These are phyloP conservation scores for Terrapene triunguis DNA, from an alignment of 2,113 vertebrate genomes.

Conservation along the genomic window DNA sequence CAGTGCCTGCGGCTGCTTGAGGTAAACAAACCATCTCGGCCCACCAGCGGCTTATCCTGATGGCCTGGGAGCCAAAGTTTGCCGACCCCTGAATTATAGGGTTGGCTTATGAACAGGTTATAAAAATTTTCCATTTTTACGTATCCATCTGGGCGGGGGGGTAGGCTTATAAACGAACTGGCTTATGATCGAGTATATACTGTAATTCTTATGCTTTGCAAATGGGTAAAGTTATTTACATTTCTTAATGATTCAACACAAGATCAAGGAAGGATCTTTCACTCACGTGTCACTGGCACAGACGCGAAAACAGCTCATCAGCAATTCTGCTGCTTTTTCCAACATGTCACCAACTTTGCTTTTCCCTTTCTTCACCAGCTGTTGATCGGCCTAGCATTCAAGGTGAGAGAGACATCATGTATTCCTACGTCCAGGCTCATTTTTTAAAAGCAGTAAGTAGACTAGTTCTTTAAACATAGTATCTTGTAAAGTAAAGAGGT, in stretches of 20 bases:
- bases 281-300: slow-evolving; percentile 98
- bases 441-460: not conserved
- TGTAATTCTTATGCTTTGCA: not conserved
- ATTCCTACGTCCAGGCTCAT: not conserved
- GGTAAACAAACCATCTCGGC: too few relatives aligned
- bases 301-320: slow-evolving; percentile 97
- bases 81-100: too few relatives aligned
- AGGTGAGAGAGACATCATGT: not conserved
- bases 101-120: too few relatives aligned
- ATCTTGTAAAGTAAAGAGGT: not conserved
- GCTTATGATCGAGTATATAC: too few relatives aligned
- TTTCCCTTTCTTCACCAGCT: slow-evolving; percentile 92
- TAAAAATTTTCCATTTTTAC: too few relatives aligned
- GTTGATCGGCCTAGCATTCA: slow-evolving; percentile 90
- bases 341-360: slow-evolving; percentile 94
- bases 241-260: not conserved
- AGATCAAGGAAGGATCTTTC: not conserved
- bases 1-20: too few relatives aligned
- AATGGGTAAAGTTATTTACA: not conserved
- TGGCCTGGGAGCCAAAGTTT: too few relatives aligned
- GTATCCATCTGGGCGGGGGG: too few relatives aligned
- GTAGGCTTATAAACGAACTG: too few relatives aligned
- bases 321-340: slow-evolving; percentile 94
- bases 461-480: not conserved
- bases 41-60: too few relatives aligned